Evolutionary conservation across 2,113 vertebrate species (phyloP).

Genomic region (Vanacampus margaritifer): DNA sequence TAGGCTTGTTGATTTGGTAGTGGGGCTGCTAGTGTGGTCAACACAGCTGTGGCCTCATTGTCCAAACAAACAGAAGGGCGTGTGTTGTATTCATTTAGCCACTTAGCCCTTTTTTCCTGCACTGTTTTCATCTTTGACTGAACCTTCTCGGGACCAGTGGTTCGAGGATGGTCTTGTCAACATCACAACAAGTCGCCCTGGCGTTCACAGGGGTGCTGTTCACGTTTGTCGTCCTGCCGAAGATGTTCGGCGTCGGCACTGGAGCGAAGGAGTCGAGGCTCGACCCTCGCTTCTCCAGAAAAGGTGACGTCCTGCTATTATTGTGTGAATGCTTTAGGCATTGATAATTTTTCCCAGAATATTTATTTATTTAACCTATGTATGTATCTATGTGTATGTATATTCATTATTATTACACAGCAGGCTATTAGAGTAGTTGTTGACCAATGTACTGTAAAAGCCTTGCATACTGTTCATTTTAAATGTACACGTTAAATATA

Average conservation of each 20-base stretch:
- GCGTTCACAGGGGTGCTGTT: constrained; percentile 71
- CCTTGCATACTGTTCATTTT: too few relatives aligned
- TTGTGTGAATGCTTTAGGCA: neutral
- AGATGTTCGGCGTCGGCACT: constrained; percentile 65
- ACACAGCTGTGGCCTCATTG: neutral
- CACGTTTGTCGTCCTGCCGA: constrained; percentile 71
- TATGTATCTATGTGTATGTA: too few relatives aligned
- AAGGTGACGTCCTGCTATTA: constrained; percentile 53
- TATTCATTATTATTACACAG: neutral
- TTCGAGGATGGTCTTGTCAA: constrained; percentile 62
- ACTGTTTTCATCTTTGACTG: neutral
- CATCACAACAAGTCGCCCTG: constrained; percentile 68
- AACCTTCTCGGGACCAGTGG: neutral
- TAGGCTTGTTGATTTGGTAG: neutral
- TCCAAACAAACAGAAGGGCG: neutral
- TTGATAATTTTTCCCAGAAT: neutral
- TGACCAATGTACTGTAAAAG: neutral
- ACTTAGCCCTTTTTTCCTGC: too few relatives aligned
- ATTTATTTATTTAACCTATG: neutral
- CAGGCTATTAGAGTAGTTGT: neutral
- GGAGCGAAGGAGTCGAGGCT: constrained; percentile 52
- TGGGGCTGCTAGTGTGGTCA: too few relatives aligned
- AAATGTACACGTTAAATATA: too few relatives aligned
- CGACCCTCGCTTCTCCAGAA: constrained; percentile 58
- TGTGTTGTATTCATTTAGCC: fast-evolving